Conservation (phyloP, 2,113 vertebrate species). For the Lepidothrix coronata region DNA sequence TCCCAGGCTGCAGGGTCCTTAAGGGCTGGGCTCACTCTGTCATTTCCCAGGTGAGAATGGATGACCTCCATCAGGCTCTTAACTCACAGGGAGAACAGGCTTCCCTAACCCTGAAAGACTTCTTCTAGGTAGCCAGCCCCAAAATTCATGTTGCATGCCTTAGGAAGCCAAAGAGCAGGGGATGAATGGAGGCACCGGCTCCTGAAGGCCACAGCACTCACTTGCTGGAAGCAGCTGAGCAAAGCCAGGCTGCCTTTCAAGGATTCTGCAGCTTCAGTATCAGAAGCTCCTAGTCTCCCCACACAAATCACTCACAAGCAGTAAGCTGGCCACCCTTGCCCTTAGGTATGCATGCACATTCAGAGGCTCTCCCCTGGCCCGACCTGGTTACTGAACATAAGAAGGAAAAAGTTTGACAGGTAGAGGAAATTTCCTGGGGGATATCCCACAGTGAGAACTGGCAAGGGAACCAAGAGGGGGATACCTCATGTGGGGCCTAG, state of each 20-base stretch:
- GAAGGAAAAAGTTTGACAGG: not conserved
- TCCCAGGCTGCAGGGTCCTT: not conserved
- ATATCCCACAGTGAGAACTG: not conserved
- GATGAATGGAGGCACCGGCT: not conserved
- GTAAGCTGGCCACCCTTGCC: not conserved
- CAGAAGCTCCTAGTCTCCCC: not conserved
- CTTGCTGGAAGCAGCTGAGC: not conserved
- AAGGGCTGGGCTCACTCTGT: not conserved
- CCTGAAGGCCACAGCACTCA: fast-evolving
- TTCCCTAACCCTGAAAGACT: not conserved
- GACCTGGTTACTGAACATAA: not conserved
- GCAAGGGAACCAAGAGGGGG: not conserved
- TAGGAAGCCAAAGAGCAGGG: not conserved
- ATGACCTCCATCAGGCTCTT: not conserved
- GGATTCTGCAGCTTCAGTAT: not conserved
- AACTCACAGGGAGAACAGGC: not conserved
- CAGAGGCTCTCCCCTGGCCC: not conserved
- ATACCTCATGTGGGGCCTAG: fast-evolving
- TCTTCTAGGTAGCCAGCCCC: not conserved
- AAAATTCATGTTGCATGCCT: not conserved
- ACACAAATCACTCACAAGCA: not conserved
- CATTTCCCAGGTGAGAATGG: not conserved
- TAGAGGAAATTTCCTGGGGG: not conserved
- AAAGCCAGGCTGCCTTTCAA: not conserved
- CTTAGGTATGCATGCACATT: not conserved